Evolutionary conservation across 2,113 vertebrate species (phyloP).

Genomic region (Tenrec ecaudatus): DNA sequence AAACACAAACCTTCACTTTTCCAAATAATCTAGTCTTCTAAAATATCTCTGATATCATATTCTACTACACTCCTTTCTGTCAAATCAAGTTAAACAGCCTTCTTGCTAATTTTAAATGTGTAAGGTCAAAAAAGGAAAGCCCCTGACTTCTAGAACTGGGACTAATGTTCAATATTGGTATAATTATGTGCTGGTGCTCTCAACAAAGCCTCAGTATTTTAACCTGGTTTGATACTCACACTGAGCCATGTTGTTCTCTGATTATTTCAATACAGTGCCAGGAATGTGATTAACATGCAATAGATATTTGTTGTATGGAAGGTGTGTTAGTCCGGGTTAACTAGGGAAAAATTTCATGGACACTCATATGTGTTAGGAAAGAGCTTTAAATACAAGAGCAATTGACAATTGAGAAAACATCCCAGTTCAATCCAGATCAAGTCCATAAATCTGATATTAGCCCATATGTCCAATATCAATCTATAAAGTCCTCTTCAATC

Average conservation of each 20-base stretch:
- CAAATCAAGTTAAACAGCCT: not conserved
- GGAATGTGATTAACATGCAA: not conserved
- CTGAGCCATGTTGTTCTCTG: not conserved
- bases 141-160: not conserved
- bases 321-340: no score
- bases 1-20: not conserved
- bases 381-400: no score
- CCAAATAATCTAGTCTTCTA: not conserved
- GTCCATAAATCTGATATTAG: no score
- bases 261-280: not conserved
- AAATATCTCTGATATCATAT: not conserved
- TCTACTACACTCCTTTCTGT: not conserved
- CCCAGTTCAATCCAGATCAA: no score
- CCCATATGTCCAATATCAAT: no score
- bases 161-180: not conserved
- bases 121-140: not conserved
- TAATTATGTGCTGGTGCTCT: not conserved
- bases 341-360: no score
- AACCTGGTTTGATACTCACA: not conserved
- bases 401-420: no score
- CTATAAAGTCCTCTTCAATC: no score
- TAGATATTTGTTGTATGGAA: not conserved
- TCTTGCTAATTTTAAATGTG: not conserved
- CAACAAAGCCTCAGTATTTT: not conserved
- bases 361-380: no score